Evolutionary conservation across 2,113 vertebrate species (phyloP).

Genomic region (Proterorhinus semilunaris): DNA sequence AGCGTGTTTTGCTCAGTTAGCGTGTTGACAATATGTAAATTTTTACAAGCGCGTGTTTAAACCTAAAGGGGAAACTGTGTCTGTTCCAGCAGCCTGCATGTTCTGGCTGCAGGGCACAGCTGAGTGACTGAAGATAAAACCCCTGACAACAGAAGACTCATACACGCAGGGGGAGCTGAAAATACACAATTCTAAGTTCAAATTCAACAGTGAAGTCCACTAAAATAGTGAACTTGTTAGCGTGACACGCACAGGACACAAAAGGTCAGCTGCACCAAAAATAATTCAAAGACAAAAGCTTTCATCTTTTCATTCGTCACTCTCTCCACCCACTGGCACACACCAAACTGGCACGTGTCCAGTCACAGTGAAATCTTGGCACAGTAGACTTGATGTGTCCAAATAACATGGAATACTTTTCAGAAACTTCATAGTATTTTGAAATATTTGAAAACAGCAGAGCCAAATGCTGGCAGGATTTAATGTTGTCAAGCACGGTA

Average conservation of each 20-base stretch:
- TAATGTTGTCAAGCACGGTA: too few relatives aligned
- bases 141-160: conserved; percentile 48
- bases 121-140: conserved; percentile 65
- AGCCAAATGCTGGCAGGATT: too few relatives aligned
- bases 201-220: background rate
- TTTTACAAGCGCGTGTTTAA: background rate
- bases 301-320: conserved; percentile 37
- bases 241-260: conserved; percentile 22
- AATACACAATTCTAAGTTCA: background rate
- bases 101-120: conserved; percentile 62
- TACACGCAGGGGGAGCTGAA: background rate
- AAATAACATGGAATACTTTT: too few relatives aligned
- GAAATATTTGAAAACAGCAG: too few relatives aligned
- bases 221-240: conserved; percentile 20
- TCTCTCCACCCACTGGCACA: conserved; percentile 41
- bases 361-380: background rate
- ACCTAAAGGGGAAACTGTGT: conserved; percentile 17
- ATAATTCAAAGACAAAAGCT: conserved; percentile 30
- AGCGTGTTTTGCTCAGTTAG: too few relatives aligned
- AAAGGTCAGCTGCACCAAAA: conserved; percentile 3
- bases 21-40: background rate
- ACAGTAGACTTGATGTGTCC: too few relatives aligned
- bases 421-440: too few relatives aligned
- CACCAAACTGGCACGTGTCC: conserved; percentile 24
- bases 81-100: conserved; percentile 33